Base-by-base conservation (phyloP, 2,797 vertebrate genomes). In the Crypturellus tataupa region DNA sequence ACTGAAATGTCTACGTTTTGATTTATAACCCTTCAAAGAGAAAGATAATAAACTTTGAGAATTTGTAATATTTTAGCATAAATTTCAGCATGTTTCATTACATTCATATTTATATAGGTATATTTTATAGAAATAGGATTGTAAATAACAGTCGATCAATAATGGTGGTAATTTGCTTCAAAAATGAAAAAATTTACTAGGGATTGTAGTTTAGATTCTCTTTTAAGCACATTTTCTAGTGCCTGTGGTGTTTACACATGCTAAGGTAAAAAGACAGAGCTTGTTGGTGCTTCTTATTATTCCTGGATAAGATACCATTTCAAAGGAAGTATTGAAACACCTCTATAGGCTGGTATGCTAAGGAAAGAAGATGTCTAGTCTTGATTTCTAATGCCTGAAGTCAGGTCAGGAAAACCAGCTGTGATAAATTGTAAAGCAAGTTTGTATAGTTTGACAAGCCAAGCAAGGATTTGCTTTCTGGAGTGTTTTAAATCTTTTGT, bases 371-470 rank as follows among this genome's bases (percentile, higher is more conserved):
- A 89, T 2, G 2, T 44, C 89, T 96, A 93, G 78, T 97, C 89
- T 91, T 95, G 93, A 94, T 96, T 96, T 92, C 92, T 94, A 78
- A 89, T 81, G 96, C 94, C 96, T 97, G 84, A 89, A 97, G 94
- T 96, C 87, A 91, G 95, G 95, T 97, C 96, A 97, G 93, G 82
- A 96, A 96, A 78, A 95, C 93, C 92, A 95, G 93, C 97, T 96
- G 96, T 90, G 97, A 97, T 95, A 96, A 97, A 96, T 71, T 95
- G 89, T 94, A 87, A 96, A 96, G 86, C 86, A 96, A 95, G 93
- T 87, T 76, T 17, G n/a, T 72, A 79, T 67, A 95, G 95, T 96
- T 97, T 96, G 94, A 96, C 78, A 95, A 96, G 84, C 67, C 73
- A 95, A 91, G 82, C 12, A 91, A 96, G 77, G 80, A 95, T 96